Base-by-base conservation (phyloP, 2,888 invertebrate species). In the Anorthoa munda region DNA sequence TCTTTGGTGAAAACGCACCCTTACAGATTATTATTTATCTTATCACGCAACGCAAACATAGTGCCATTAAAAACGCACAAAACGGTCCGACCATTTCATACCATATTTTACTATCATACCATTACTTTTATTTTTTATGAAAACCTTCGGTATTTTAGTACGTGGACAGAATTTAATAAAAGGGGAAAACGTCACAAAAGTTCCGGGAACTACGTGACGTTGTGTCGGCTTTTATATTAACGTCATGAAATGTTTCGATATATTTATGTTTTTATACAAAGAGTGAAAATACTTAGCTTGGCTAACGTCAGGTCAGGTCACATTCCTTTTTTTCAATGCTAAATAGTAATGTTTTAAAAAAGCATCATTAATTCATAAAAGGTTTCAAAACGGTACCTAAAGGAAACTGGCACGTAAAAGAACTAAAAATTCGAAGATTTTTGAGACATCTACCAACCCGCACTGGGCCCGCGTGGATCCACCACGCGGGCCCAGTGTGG, bases 51-150 rank as follows among this genome's bases (percentile, higher is more conserved):
- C n/a, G n/a, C 31, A 75, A 79, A 70, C 59, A 70, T 46, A 63
- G 50, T 48, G 15, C 60, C 67, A 70, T 75, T 75, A 78, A 69
- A 75, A 71, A 58, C 64, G 55, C 73, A 68, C 73, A 81, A 64
- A 81, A 68, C 65, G 77, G 65, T 26, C 60, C 48, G 59, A 65
- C 66, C 68, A 60, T 83, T 78, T 75, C 58, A 64, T 72, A 69
- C 64, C 69, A 77, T 66, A 84, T 72, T 82, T 84, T 81, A 84
- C 64, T 84, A 76, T 69, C 66, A 65, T 64, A 15, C 53, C 72
- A 45, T 82, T 69, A 82, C 81, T 76, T 84, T 76, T 81, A 82
- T 81, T 82, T 84, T 82, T 84, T 81, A 82, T 84, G 77, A 76
- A 76, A 82, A 81, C 76, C 72, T 82, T 72, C 58, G 48, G 69